Percentiles rank a stretch among this genome's conserved stretches.
phyloP scores from a whole-genome alignment of 1,140 invertebrate genomes.

The Pararge aegeria region DNA sequence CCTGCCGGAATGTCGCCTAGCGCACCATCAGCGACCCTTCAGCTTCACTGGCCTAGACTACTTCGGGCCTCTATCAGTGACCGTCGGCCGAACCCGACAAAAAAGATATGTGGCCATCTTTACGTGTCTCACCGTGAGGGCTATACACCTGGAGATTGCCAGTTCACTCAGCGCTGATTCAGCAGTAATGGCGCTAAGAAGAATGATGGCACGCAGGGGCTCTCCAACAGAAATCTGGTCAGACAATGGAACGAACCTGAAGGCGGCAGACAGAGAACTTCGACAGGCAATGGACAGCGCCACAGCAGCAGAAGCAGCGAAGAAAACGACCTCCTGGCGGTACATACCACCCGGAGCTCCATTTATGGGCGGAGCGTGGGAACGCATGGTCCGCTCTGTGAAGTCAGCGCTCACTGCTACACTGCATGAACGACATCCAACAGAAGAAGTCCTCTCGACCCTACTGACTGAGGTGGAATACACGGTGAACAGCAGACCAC shows the following conservation, averaged over 20 bases:
- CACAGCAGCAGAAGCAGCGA: conserved; percentile 15
- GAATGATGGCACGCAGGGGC: conserved; percentile 65
- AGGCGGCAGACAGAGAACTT: conserved; percentile 13
- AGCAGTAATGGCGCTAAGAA: conserved; percentile 53
- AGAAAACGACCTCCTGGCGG: conserved; percentile 37
- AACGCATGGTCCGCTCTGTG: neutral
- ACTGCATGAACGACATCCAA: neutral
- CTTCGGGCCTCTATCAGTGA: conserved; percentile 41
- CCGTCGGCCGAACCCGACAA: conserved; percentile 33
- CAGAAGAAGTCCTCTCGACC: neutral
- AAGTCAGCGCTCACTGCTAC: neutral
- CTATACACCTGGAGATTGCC: conserved; percentile 26
- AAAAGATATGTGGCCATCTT: conserved; percentile 61
- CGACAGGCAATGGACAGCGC: neutral
- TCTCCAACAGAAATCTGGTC: conserved; percentile 37
- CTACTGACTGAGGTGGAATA: neutral
- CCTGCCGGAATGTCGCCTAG: neutral
- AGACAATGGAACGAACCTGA: conserved; percentile 46
- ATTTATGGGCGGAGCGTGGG: neutral
- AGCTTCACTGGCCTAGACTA: conserved; percentile 32
- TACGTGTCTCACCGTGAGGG: conserved; percentile 30
- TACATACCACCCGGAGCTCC: conserved; percentile 49
- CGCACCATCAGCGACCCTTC: conserved; percentile 36
- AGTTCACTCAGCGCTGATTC: conserved; percentile 47
- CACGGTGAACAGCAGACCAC: neutral